Conservation (phyloP, 2,113 vertebrate genomes). For the Orthonyx spaldingii region DNA sequence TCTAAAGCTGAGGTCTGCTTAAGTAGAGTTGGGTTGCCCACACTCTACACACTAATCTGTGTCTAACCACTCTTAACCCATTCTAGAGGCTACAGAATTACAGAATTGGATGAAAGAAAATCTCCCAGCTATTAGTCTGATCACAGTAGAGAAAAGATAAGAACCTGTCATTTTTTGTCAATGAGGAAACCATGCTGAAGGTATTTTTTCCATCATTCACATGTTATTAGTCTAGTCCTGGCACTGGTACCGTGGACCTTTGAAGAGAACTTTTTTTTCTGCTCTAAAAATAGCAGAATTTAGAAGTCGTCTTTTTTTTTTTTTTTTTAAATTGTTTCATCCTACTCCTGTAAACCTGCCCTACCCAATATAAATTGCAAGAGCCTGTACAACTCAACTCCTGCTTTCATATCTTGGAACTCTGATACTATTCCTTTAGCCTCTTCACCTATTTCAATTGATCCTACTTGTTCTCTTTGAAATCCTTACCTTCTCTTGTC, state of each 20-base stretch:
- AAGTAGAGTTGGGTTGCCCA: background rate
- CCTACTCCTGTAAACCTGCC: background rate
- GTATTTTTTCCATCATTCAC: background rate
- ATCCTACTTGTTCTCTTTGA: background rate
- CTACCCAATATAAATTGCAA: background rate
- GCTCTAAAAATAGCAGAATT: background rate
- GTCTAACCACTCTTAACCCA: background rate
- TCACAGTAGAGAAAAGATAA: background rate
- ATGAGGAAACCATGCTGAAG: background rate
- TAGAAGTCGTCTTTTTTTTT: background rate
- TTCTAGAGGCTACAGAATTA: background rate
- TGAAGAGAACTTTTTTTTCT: background rate
- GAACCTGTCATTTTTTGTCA: background rate
- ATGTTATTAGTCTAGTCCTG: background rate
- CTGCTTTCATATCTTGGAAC: background rate
- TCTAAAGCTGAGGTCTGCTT: background rate
- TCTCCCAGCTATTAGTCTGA: background rate
- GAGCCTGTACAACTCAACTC: background rate
- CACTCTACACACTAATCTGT: background rate
- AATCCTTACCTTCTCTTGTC: background rate
- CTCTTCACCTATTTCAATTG: background rate
- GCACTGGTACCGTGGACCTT: background rate
- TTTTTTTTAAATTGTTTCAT: background rate
- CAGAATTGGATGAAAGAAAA: background rate
- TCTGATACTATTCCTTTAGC: background rate